Evolutionary conservation across 2,797 vertebrate genomes (phyloP), one percentile per base, ranked within the genome.

Genomic region (Emydoidea blandingii): DNA sequence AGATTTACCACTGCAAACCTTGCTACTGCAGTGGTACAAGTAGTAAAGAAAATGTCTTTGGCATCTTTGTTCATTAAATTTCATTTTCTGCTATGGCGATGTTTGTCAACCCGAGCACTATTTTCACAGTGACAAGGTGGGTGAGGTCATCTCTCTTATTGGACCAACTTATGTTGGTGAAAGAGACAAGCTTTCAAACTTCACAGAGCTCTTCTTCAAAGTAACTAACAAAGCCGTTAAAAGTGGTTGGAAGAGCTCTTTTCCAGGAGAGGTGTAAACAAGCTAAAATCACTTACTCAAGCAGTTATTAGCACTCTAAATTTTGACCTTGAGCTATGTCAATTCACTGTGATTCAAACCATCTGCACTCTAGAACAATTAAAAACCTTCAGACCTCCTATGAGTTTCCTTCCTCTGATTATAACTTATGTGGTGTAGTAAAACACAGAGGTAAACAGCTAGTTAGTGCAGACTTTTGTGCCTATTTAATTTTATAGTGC

Each of bases 351-450:
- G 98, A 98, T 95, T 96, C 93, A 98, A 98, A 97, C 98, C 98
- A 97, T 97, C 97, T 98, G 98, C 78, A 79, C 0, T 2, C 83
- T 54, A 94, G 92, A 97, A 97, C 98, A 98, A 98, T 98, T 97
- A 97, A 96, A 89, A 96, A 90, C 96, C 97, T 97, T 98, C 97
- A 97, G 97, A 98, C 97, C 97, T 98, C 97, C 85, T 50, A 91
- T 96, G 96, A 96, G 94, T 98, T 98, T 98, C 98, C 98, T 98
- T 98, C 98, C 98, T 98, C 96, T 80, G 83, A 98, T 98, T 98
- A 97, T 98, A 97, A 97, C 87, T 96, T 97, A 85, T n/a, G 89
- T 95, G 91, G 83, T 97, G 94, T 76, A 96, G 96, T 94, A 89
- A 92, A 95, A 96, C 93, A 80, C 14, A n/a, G 90, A 95, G 95